A percentile compares a stretch with the other conserved stretches of the same genome.
Evolutionary conservation across 1,140 invertebrate genomes (phyloP).

Genomic region (Drosophila melanogaster): DNA sequence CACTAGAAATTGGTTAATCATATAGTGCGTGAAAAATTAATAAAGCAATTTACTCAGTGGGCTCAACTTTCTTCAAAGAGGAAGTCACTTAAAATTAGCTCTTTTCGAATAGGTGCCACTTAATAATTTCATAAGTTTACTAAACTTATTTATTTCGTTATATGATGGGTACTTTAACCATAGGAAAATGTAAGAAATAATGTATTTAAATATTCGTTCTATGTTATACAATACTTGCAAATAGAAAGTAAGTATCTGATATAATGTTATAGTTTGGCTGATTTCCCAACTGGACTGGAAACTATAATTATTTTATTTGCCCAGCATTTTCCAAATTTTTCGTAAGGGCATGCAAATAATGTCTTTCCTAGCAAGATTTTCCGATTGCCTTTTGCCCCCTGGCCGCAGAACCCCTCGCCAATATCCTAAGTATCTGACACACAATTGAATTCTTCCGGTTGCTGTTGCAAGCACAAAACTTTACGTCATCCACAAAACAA

Average conservation of each 20-base stretch:
- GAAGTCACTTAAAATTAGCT: neutral
- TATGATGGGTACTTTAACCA: no score
- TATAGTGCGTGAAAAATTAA: constrained; percentile 31
- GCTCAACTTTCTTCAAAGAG: neutral
- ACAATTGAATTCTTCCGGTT: constrained; percentile 82
- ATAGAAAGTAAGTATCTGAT: no score
- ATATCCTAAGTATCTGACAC: constrained; percentile 54
- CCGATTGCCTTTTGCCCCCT: constrained; percentile 42
- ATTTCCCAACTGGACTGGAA: neutral
- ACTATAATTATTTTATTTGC: no score
- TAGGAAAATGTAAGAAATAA: no score
- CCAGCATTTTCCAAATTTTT: constrained; percentile 4
- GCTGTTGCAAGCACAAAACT: constrained; percentile 60
- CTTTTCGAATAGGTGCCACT: neutral
- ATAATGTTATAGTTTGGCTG: neutral
- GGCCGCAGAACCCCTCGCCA: neutral
- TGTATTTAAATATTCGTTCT: no score
- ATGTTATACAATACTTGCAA: no score
- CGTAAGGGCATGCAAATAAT: constrained; percentile 28
- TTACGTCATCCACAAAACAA: constrained; percentile 40
- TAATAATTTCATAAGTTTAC: no score
- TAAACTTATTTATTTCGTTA: no score
- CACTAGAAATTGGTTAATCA: constrained; percentile 31
- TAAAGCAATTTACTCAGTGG: constrained; percentile 22
- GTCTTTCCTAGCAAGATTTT: constrained; percentile 23